Base-by-base conservation (phyloP, 2,797 vertebrate genomes). In the Muscicapa comitata region DNA sequence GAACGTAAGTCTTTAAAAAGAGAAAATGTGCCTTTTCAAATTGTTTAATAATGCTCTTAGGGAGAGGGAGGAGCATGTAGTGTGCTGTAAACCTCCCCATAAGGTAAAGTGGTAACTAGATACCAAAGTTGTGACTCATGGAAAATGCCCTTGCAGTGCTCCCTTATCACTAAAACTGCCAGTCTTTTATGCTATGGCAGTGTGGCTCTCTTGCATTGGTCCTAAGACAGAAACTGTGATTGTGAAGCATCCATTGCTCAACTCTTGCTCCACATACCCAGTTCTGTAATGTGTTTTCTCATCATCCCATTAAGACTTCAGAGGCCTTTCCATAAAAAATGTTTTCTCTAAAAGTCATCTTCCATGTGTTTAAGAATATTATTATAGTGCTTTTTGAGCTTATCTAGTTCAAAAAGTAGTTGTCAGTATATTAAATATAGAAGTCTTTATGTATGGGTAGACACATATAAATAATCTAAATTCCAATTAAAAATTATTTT, bases 151-250 rank as follows among this genome's bases (percentile, higher is more conserved):
- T 82, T 79, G 13, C 8, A 73, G 43, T 45, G 17, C 21, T 74
- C 11, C 21, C 63, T 90, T 71, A 50, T 72, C 43, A 18, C 71
- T 66, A 58, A 31, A 26, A 10, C 38, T 62, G 57, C 45, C 59
- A 31, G 0, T 40, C 42, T 84, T 51, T 47, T 13, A 4, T n/a
- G 35, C 28, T 74, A 0, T 55, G 13, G 0, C 25, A 31, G 0
- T 9, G 38, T 63, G 37, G 18, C 47, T 85, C 11, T 51, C 74
- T 33, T 89, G 57, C 25, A 2, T 26, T 80, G 82, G 11, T 80
- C 54, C 53, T 25, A 37, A 67, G 58, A 73, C 51, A 85, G 51
- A 45, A 91, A 20, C 17, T 72, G 68, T 83, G n/a, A 48, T 16
- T 1, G 0, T 28, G 61, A 81, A 72, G 62, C 61, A 91, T 74